A percentile compares a stretch with the other conserved stretches of the same genome.
These are phyloP conservation scores for Siniperca knerii DNA, from an alignment of 2,113 vertebrate species.

Conservation along the genomic window DNA sequence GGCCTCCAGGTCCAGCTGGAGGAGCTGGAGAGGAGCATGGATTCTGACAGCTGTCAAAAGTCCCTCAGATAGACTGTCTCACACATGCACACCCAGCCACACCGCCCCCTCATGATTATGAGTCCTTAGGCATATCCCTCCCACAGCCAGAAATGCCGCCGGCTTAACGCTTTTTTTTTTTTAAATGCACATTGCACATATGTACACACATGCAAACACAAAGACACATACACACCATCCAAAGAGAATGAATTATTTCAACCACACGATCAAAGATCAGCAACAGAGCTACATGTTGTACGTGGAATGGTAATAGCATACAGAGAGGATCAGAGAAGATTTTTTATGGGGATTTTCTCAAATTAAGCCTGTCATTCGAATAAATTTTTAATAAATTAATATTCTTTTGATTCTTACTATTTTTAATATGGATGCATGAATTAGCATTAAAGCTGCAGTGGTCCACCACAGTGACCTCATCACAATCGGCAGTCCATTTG, in stretches of 20 bases:
- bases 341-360: constrained; percentile 15
- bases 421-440: constrained; percentile 24
- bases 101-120: constrained; percentile 40
- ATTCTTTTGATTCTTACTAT: background rate
- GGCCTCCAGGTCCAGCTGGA: constrained; percentile 35
- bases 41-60: constrained; percentile 78
- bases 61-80: constrained; percentile 54
- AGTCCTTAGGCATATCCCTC: constrained; percentile 24
- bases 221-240: constrained; percentile 1
- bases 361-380: constrained; percentile 2
- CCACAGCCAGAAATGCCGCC: constrained; percentile 11
- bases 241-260: constrained; percentile 71
- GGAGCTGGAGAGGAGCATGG: constrained; percentile 50
- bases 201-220: constrained; percentile 10
- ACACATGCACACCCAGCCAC: constrained; percentile 17
- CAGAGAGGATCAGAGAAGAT: constrained; percentile 6
- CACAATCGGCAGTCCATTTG: constrained; percentile 48
- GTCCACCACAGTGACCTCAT: constrained; percentile 55
- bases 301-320: background rate
- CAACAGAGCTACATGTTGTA: constrained; percentile 10
- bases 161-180: constrained; percentile 41
- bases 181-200: constrained; percentile 1
- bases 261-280: constrained; percentile 58
- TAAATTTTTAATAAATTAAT: constrained; percentile 6
- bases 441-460: constrained; percentile 31